Conservation (phyloP, 2,113 vertebrate species). For the Salvelinus alpinus region DNA sequence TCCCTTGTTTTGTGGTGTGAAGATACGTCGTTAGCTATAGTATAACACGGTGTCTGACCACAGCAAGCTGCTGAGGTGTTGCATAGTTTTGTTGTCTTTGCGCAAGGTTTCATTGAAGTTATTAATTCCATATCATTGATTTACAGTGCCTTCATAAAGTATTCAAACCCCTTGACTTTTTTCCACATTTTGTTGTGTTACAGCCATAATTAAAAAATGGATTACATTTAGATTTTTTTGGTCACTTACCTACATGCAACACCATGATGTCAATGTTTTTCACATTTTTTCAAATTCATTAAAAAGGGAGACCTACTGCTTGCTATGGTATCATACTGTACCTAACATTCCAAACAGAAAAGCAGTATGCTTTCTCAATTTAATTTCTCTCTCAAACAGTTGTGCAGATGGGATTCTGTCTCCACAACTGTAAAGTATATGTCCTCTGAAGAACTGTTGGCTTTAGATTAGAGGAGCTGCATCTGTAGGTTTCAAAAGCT, state of each 20-base stretch:
- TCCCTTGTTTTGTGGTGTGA: neutral
- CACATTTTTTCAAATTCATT: no score
- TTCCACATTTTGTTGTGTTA: no score
- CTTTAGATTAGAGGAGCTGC: neutral
- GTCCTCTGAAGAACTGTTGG: slow-evolving; percentile 13
- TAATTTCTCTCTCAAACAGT: neutral
- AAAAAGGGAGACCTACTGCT: slow-evolving; percentile 3
- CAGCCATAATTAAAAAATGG: no score
- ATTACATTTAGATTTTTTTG: no score
- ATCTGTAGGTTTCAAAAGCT: neutral
- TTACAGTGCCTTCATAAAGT: no score
- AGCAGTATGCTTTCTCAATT: neutral
- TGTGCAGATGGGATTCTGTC: neutral
- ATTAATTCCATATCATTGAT: no score
- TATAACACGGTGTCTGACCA: neutral
- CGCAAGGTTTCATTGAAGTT: no score
- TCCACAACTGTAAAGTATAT: neutral
- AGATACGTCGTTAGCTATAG: neutral
- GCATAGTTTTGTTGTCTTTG: no score
- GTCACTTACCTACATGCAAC: no score
- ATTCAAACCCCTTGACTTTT: no score
- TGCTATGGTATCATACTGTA: neutral
- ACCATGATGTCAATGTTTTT: no score
- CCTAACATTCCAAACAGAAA: neutral
- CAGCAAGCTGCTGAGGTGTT: no score